Evolutionary conservation across 2,888 invertebrate genomes (phyloP).

Genomic region (Oligia fasciuncula): DNA sequence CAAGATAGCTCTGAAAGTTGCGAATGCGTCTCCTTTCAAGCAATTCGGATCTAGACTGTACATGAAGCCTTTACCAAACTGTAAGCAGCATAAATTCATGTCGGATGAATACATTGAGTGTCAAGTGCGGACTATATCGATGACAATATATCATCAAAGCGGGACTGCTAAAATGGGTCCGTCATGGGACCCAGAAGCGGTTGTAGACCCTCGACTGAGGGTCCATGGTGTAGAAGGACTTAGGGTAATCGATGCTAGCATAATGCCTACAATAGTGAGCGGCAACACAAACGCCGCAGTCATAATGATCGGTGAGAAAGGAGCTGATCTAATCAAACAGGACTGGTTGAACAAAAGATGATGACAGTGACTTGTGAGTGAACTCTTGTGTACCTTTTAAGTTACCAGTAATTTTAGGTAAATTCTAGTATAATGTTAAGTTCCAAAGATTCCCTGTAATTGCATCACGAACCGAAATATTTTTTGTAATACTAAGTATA

Average conservation of each 20-base stretch:
- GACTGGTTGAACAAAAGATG: constrained; percentile 92
- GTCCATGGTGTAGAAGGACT: constrained; percentile 95
- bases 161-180: constrained; percentile 98
- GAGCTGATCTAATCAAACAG: constrained; percentile 95
- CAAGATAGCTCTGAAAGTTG: constrained; percentile 93
- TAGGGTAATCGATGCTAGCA: constrained; percentile 95
- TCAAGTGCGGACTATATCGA: constrained; percentile 95
- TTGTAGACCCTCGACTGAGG: constrained; percentile 94
- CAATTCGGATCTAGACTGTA: constrained; percentile 95
- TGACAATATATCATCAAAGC: constrained; percentile 97
- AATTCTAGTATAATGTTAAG: constrained; percentile 43
- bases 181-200: constrained; percentile 93
- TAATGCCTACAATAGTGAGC: constrained; percentile 96
- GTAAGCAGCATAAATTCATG: constrained; percentile 92
- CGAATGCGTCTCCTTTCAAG: constrained; percentile 94
- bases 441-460: constrained; percentile 63
- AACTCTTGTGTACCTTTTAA: constrained; percentile 55
- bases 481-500: constrained; percentile 12
- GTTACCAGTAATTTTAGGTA: constrained; percentile 63
- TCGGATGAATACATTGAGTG: constrained; percentile 96
- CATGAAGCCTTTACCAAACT: constrained; percentile 94
- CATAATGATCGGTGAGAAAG: constrained; percentile 98
- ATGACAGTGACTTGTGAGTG: constrained; percentile 71
- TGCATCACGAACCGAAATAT: constrained; percentile 20
- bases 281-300: constrained; percentile 97